Evolutionary conservation across 1,140 invertebrate genomes (phyloP).

Genomic region (Lamellibrachia luymesi): DNA sequence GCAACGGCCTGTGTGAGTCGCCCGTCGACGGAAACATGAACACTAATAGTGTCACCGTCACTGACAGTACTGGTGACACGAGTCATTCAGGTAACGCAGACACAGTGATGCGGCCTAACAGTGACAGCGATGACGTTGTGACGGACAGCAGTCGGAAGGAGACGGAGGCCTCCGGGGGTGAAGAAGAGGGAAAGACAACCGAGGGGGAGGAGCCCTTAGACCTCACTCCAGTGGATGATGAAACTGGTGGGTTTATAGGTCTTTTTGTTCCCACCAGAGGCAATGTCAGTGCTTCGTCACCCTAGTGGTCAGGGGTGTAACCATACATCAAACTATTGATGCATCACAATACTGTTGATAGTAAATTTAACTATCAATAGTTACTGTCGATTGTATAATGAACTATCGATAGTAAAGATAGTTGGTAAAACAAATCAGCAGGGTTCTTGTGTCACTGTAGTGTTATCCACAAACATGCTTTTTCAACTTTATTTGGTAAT

Average conservation of each 20-base stretch:
- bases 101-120: neutral
- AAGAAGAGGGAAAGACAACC: neutral
- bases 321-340: too few relatives aligned
- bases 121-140: neutral
- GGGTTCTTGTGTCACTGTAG: too few relatives aligned
- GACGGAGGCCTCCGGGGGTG: neutral
- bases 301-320: too few relatives aligned
- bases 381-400: too few relatives aligned
- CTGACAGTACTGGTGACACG: neutral
- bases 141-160: neutral
- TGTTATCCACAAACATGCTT: too few relatives aligned
- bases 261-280: too few relatives aligned
- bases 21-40: slow-evolving; percentile 27
- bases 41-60: slow-evolving; percentile 9
- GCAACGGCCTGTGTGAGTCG: slow-evolving; percentile 41
- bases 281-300: too few relatives aligned
- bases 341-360: too few relatives aligned
- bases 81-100: neutral
- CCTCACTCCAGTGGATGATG: neutral
- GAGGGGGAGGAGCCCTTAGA: neutral
- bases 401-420: too few relatives aligned
- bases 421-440: too few relatives aligned
- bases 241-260: neutral
- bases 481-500: too few relatives aligned
- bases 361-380: too few relatives aligned